Evolutionary conservation across 2,797 vertebrate genomes (phyloP), one percentile per base, ranked within the genome.

Genomic region (Alectoris magna): DNA sequence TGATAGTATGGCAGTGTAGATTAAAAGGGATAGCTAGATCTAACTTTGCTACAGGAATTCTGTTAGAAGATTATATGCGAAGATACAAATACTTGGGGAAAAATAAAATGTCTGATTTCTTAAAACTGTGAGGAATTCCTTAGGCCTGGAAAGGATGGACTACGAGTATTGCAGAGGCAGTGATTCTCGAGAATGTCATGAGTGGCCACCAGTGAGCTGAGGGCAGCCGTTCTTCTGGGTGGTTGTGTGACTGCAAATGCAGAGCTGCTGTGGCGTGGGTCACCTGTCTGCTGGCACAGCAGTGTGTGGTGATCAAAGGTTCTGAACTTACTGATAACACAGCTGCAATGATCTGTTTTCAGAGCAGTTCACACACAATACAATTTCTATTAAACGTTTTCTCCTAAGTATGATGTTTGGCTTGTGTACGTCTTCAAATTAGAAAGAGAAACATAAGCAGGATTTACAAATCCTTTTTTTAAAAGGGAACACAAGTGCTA

Each of bases 201-300:
- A 76, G 13, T 58, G 38, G 68, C 12, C n/a, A 48, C 19, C 26
- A 0, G 2, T 43, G 78, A 49, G 29, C 31, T 23, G 46, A 43
- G 77, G 49, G 18, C 10, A 43, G 43, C 9, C 4, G 0, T 69
- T 51, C 14, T 41, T 63, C 39, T 51, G 9, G 29, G 11, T 34
- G 5, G n/a, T 60, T 18, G 46, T 3, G 2, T 36, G 73, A 16
- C 31, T 2, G 0, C 34, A 44, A 58, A 21, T 14, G 3, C 34
- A 48, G n/a, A 56, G 13, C 46, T 84, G 62, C 34, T 88, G 29
- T 69, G 58, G 2, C 18, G 29, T 34, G n/a, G 6, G 0, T 59
- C 21, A 49, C 74, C 22, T 70, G 24, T 11, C 59, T 68, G 66
- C 36, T 84, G 58, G 21, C 16, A 10, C 1, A 46, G 34, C 11